These are phyloP conservation scores for Gasterosteus aculeatus DNA, from an alignment of 2,113 vertebrate species.

Conservation along the genomic window DNA sequence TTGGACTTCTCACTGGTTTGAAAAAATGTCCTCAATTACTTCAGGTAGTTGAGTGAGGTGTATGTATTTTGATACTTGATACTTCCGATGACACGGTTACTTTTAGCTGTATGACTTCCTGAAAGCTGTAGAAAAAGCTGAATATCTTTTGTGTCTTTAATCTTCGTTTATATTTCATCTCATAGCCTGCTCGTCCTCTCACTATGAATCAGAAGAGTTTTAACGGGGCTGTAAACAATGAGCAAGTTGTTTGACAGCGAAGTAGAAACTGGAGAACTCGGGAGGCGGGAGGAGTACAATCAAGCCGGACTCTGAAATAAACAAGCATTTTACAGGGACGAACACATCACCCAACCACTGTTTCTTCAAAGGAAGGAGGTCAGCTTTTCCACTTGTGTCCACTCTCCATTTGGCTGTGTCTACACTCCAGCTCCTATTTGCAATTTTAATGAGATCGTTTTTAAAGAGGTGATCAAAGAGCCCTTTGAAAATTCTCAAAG, in stretches of 20 bases:
- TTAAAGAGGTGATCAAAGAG: slow-evolving; percentile 67
- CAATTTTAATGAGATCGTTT: slow-evolving; percentile 48
- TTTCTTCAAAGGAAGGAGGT: slow-evolving; percentile 19
- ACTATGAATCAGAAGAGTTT: neutral
- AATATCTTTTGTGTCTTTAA: neutral
- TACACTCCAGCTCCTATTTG: slow-evolving; percentile 31
- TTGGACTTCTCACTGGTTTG: neutral
- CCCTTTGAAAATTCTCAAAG: slow-evolving; percentile 61
- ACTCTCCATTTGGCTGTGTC: neutral
- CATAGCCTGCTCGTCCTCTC: neutral
- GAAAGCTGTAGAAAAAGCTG: neutral
- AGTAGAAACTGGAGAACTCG: neutral
- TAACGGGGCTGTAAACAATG: neutral
- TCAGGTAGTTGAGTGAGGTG: neutral
- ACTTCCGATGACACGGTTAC: neutral
- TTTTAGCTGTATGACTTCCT: neutral
- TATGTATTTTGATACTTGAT: neutral
- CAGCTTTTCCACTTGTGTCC: neutral
- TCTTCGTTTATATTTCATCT: neutral
- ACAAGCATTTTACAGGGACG: slow-evolving; percentile 3
- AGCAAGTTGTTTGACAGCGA: neutral
- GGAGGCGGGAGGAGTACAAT: neutral
- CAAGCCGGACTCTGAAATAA: neutral
- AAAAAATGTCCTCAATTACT: neutral
- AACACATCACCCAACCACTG: slow-evolving; percentile 9